Percentiles rank a stretch among this genome's conserved stretches.
phyloP scores from a whole-genome alignment of 2,113 vertebrate species.

The Hemicordylus capensis region DNA sequence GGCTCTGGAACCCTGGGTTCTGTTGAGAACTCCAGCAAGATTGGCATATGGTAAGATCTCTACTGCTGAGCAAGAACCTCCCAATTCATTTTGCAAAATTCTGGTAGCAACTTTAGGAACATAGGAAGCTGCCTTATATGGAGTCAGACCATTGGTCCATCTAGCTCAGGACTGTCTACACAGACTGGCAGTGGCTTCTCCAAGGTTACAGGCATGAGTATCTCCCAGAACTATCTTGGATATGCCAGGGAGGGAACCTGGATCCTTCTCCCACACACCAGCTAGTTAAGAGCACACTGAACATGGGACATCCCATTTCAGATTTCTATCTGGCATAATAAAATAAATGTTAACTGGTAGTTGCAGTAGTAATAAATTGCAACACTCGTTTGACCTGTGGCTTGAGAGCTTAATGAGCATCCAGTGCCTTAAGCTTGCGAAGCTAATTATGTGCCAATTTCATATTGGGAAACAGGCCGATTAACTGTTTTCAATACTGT shows the following conservation, averaged over 20 bases:
- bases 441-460: constrained; percentile 31
- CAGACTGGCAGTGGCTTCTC: too few species aligned
- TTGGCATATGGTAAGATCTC: too few species aligned
- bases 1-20: too few species aligned
- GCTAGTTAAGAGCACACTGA: not conserved
- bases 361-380: not conserved
- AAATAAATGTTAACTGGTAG: not conserved
- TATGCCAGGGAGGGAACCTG: too few species aligned
- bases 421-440: not conserved
- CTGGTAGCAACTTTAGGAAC: not conserved
- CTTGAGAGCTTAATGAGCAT: constrained; percentile 9
- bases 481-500: constrained; percentile 32
- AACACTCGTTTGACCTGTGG: not conserved
- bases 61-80: too few species aligned
- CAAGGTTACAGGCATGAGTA: too few species aligned
- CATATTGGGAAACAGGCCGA: constrained; percentile 4
- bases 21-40: too few species aligned
- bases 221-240: too few species aligned
- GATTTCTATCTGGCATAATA: not conserved
- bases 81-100: not conserved
- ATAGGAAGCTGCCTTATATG: too few species aligned
- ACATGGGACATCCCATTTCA: not conserved
- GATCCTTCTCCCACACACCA: not conserved
- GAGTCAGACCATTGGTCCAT: too few species aligned
- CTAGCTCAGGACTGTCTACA: too few species aligned